Percentiles rank a stretch among this genome's conserved stretches.
These are phyloP conservation scores for Patella ulyssiponensis DNA, from an alignment of 2,888 invertebrate genomes.

Conservation along the genomic window DNA sequence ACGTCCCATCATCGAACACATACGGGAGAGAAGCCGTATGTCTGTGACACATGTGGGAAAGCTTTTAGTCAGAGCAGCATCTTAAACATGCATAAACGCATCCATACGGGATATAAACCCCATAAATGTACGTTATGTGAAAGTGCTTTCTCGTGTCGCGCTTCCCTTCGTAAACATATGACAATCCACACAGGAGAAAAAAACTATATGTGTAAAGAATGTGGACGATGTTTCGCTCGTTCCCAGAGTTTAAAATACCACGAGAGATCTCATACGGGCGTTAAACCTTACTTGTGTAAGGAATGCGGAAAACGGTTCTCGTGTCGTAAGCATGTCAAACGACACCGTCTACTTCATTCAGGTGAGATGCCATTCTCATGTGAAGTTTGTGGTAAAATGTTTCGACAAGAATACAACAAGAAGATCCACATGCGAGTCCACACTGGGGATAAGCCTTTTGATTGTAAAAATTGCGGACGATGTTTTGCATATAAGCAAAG, in stretches of 20 bases:
- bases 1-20: neutral
- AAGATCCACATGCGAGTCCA: conserved; percentile 11
- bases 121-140: conserved; percentile 13
- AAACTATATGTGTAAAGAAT: conserved; percentile 10
- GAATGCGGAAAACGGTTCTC: conserved; percentile 3
- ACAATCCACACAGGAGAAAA: conserved; percentile 11
- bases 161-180: conserved; percentile 2
- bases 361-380: neutral
- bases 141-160: neutral
- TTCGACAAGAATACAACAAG: conserved; percentile 1
- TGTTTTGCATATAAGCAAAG: conserved; percentile 1
- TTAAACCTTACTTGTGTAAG: conserved; percentile 8
- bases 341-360: neutral
- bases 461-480: neutral
- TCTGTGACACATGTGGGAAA: conserved; percentile 9
- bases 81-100: neutral
- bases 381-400: neutral
- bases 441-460: conserved; percentile 9
- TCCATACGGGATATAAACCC: conserved; percentile 7
- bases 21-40: neutral
- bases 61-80: neutral
- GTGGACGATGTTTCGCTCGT: neutral
- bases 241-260: conserved; percentile 11
- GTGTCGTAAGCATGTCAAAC: conserved; percentile 1
- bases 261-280: conserved; percentile 1